Percentiles rank a stretch among this genome's conserved stretches.
Evolutionary conservation across 2,113 vertebrate species (phyloP).

Genomic region (Gymnarchus niloticus): DNA sequence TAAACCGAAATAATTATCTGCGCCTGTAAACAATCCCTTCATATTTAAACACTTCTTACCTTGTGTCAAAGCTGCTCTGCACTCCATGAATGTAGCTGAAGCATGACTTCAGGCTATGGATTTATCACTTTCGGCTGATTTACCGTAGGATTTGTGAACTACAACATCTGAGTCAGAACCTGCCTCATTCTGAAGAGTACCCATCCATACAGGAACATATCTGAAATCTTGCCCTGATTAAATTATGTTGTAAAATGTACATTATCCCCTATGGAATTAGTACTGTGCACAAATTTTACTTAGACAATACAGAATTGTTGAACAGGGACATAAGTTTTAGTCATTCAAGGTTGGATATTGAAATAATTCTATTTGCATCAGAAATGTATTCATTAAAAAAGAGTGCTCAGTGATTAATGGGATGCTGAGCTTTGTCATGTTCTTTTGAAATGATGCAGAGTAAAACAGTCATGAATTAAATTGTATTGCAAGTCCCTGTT

Average conservation of each 20-base stretch:
- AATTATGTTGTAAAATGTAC: too few relatives aligned
- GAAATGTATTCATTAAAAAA: neutral
- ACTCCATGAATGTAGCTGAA: neutral
- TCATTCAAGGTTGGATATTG: too few relatives aligned
- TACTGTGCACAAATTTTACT: too few relatives aligned
- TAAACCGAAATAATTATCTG: neutral
- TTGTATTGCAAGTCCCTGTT: neutral
- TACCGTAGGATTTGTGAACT: neutral
- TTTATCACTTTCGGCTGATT: neutral
- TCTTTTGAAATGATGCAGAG: neutral
- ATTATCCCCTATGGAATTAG: too few relatives aligned
- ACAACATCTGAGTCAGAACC: neutral
- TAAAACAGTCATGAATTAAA: neutral
- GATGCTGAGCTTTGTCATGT: neutral
- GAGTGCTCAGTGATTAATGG: neutral
- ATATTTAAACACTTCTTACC: neutral
- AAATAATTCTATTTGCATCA: too few relatives aligned
- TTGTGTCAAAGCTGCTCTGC: neutral
- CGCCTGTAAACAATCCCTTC: neutral
- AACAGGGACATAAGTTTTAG: too few relatives aligned
- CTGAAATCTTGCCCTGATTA: neutral
- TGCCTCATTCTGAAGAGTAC: neutral
- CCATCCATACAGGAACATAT: neutral
- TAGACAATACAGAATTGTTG: too few relatives aligned
- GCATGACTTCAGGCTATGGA: neutral